Percentiles rank a stretch among this genome's conserved stretches.
Evolutionary conservation across 2,888 invertebrate genomes (phyloP).

Genomic region (Apamea epomidion): DNA sequence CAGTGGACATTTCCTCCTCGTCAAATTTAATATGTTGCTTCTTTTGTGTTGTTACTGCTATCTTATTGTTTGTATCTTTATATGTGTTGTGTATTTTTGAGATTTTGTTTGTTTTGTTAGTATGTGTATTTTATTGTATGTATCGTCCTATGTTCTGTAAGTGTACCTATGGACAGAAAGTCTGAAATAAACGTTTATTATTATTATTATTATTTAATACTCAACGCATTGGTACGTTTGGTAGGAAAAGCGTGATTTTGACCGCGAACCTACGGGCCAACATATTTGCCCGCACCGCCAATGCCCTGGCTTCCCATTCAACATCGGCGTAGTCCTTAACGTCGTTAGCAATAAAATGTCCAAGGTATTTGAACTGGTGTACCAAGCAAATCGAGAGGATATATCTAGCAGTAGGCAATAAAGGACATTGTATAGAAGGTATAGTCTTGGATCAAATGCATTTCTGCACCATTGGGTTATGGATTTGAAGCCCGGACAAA

Average conservation of each 20-base stretch:
- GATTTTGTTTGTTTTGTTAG: too few relatives aligned
- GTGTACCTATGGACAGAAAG: too few relatives aligned
- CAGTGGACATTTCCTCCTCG: too few relatives aligned
- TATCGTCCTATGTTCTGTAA: too few relatives aligned
- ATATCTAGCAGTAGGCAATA: neutral
- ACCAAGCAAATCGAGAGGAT: neutral
- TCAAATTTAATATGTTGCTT: too few relatives aligned
- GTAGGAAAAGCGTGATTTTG: neutral
- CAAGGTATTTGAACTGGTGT: neutral
- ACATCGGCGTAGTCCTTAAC: neutral
- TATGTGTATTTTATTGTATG: too few relatives aligned
- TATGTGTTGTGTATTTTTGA: too few relatives aligned
- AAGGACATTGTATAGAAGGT: neutral
- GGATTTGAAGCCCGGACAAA: conserved; percentile 4
- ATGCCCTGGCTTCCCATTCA: neutral
- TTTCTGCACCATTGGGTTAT: conserved; percentile 29
- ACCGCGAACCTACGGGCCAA: neutral
- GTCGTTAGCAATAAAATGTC: neutral
- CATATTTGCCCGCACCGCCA: neutral
- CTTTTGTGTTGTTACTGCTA: too few relatives aligned
- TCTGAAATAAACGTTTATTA: too few relatives aligned
- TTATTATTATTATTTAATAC: too few relatives aligned
- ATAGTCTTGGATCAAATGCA: conserved; percentile 24
- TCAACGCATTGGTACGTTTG: neutral
- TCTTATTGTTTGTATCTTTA: too few relatives aligned